Percentiles rank a stretch among this genome's conserved stretches.
Evolutionary conservation across 2,113 vertebrate genomes (phyloP).

Genomic region (Gallinago undulata): DNA sequence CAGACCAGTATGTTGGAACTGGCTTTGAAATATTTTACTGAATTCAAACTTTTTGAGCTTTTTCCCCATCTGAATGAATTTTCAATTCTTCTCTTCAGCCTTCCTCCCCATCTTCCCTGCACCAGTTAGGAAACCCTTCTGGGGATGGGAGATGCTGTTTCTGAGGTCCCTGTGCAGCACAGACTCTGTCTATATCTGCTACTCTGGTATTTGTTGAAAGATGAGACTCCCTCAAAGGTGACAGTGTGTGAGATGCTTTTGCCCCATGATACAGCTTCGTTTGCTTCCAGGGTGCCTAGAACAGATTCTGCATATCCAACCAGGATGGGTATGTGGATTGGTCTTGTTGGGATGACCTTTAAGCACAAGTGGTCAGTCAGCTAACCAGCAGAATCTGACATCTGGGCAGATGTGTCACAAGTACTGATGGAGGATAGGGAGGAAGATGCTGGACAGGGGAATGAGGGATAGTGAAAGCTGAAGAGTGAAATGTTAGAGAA

Average conservation of each 20-base stretch:
- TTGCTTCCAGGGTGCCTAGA: not conserved
- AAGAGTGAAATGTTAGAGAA: not conserved
- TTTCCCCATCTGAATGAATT: not conserved
- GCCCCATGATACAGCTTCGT: not conserved
- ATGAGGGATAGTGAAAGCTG: not conserved
- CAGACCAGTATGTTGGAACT: not conserved
- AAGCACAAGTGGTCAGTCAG: not conserved
- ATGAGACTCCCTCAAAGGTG: not conserved
- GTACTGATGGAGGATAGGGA: not conserved
- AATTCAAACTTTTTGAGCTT: not conserved
- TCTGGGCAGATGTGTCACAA: not conserved
- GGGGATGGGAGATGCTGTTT: not conserved
- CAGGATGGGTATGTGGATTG: not conserved
- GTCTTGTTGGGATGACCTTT: not conserved
- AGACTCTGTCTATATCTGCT: not conserved
- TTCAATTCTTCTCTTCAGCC: not conserved
- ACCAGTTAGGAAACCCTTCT: not conserved
- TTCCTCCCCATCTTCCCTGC: not conserved
- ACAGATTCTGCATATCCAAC: fast-evolving
- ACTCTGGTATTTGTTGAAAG: not conserved
- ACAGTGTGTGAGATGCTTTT: not conserved
- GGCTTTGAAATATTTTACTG: not conserved
- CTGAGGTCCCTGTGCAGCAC: not conserved
- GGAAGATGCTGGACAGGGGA: not conserved
- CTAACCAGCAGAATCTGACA: not conserved